Evolutionary conservation across 2,113 vertebrate species (phyloP), one percentile per base, ranked within the genome.

Genomic region (Tachysurus fulvidraco): DNA sequence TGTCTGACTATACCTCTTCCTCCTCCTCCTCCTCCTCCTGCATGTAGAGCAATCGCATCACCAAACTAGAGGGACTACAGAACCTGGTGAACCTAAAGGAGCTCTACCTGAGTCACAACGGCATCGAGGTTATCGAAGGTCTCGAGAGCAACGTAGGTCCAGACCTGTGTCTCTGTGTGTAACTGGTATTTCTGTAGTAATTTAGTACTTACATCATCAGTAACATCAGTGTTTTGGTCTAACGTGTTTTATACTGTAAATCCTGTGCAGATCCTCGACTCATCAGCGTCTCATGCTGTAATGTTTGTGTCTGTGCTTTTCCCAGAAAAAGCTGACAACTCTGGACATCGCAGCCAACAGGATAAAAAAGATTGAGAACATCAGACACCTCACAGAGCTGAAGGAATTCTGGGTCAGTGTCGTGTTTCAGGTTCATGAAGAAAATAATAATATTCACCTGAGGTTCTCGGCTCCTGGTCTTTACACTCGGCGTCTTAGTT

Each of bases 51-150:
- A 99, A 99, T 89, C 97, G 98, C 21, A 96, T 99, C 92, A 99
- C 98, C 46, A 99, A 98, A 94, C 97, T 99, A 0, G 98, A 99
- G 90, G 98, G 98, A 13, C 94, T 99, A 21, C 97, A 99, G 92
- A 96, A 93, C 91, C 89, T 99, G 88, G 94, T 96, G 91, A 99
- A 96, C 86, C 88, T 99, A 88, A 96, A 94, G 1, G 98, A 99
- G 93, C 91, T 99, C 71, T 99, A 99, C 92, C 93, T 99, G 90
- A 99, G 98, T 93, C 97, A 99, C 94, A 99, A 99, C 0, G 98
- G 98, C 91, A 97, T 99, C 0, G 97, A 99, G 93, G 96, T 97
- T 93, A 97, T 99, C 41, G 98, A 99, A 89, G 98, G 98, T 85
- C 95, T 99, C 92, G 98, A 99, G 90, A 99, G 96, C 94, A 99